phyloP scores from a whole-genome alignment of 2,888 invertebrate genomes.

The Adelognathus sp. region DNA sequence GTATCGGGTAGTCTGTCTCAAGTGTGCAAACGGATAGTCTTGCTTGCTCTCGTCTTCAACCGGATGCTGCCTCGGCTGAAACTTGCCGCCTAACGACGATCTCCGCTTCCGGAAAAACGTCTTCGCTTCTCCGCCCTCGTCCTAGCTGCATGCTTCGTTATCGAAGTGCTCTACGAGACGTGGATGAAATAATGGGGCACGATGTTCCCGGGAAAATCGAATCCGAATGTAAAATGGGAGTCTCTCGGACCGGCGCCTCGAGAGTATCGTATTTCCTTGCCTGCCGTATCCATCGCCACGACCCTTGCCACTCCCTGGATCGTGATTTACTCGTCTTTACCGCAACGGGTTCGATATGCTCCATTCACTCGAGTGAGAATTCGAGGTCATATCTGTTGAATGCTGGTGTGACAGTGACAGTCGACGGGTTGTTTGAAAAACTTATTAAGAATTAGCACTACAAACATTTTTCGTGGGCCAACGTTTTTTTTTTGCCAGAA shows the following conservation, averaged over 20 bases:
- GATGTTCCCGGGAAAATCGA: constrained; percentile 38
- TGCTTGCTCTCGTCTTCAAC: constrained; percentile 20
- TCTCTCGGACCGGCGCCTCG: constrained; percentile 1
- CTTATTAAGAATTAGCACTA: no score
- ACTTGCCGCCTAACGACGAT: constrained; percentile 39
- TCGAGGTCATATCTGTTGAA: no score
- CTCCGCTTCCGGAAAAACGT: constrained; percentile 27
- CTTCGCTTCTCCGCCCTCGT: constrained; percentile 11
- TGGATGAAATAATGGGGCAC: constrained; percentile 54
- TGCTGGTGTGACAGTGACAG: no score
- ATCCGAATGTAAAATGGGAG: constrained; percentile 34
- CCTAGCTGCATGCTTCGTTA: constrained; percentile 33
- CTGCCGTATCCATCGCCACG: not conserved
- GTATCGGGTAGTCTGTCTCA: constrained; percentile 11
- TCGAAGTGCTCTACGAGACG: constrained; percentile 38
- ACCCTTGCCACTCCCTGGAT: not conserved
- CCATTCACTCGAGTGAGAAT: constrained; percentile 16
- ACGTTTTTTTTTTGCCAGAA: no score
- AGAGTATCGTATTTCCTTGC: constrained; percentile 13
- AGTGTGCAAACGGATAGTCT: constrained; percentile 23
- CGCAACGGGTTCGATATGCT: not conserved
- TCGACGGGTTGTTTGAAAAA: no score
- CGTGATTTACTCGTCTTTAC: constrained; percentile 26
- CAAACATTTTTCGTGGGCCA: no score
- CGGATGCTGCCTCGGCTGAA: constrained; percentile 15